phyloP scores from a whole-genome alignment of 2,797 vertebrate genomes.

The Anguilla marmorata region DNA sequence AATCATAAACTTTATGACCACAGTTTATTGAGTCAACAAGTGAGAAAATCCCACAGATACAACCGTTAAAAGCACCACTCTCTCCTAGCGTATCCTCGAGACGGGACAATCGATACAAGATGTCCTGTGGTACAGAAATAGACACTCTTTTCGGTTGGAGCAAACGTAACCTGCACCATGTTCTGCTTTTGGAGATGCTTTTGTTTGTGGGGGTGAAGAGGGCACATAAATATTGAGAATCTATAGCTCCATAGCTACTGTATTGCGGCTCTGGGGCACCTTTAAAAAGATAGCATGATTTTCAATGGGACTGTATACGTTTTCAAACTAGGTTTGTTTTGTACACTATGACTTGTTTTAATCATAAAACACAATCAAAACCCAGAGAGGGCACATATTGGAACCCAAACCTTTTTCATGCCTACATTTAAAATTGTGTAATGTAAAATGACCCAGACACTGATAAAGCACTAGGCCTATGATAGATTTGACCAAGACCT shows the following conservation, averaged over 20 bases:
- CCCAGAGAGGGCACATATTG: background rate
- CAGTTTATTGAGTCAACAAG: conserved; percentile 80
- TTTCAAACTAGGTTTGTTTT: conserved; percentile 13
- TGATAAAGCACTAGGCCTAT: background rate
- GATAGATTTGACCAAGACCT: background rate
- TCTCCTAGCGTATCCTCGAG: conserved; percentile 33
- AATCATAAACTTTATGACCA: conserved; percentile 74
- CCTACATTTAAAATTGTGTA: background rate
- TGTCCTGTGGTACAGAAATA: conserved; percentile 17
- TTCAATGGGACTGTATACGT: conserved; percentile 11
- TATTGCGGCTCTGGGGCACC: conserved; percentile 1
- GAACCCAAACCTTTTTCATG: background rate
- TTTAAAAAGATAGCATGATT: conserved; percentile 20
- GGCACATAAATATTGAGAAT: conserved; percentile 17
- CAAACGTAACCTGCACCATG: conserved; percentile 1
- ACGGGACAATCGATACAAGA: conserved; percentile 24
- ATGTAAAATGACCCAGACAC: background rate
- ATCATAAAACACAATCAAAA: conserved; percentile 7
- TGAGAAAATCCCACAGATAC: conserved; percentile 72
- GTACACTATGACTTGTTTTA: background rate
- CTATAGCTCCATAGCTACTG: background rate
- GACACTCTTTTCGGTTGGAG: conserved; percentile 17
- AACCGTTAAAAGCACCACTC: conserved; percentile 74
- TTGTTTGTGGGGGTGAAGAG: conserved; percentile 1
- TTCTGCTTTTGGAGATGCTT: conserved; percentile 10